Evolutionary conservation across 2,888 invertebrate species (phyloP).

Genomic region (Tetragonisca angustula): DNA sequence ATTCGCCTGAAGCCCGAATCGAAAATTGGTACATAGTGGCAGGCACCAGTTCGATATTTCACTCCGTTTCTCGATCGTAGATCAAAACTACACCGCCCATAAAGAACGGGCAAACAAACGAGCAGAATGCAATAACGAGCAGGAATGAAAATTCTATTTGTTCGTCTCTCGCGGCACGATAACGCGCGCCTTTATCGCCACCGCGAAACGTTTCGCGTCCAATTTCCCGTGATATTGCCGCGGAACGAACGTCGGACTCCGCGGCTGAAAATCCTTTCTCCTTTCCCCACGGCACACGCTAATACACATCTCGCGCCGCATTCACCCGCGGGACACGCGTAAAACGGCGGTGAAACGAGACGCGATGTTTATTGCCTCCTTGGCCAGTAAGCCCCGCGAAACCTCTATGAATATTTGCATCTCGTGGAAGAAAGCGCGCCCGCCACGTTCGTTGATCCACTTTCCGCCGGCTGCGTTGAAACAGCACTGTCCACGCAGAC

Average conservation of each 20-base stretch:
- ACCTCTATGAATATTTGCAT: slow-evolving; percentile 41
- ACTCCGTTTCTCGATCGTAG: not conserved
- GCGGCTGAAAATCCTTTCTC: slow-evolving; percentile 17
- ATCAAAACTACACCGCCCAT: not conserved
- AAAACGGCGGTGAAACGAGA: slow-evolving; percentile 6
- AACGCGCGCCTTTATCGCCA: slow-evolving; percentile 39
- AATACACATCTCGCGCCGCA: slow-evolving; percentile 33
- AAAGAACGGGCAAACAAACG: not conserved
- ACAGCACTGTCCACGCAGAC: too few species aligned
- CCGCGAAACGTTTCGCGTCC: slow-evolving; percentile 22
- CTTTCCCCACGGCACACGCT: slow-evolving; percentile 33
- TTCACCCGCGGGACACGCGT: not conserved
- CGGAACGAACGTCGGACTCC: slow-evolving; percentile 7
- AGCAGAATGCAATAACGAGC: not conserved
- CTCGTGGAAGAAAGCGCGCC: slow-evolving; percentile 3
- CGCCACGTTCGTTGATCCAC: slow-evolving; percentile 29
- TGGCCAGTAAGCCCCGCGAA: slow-evolving; percentile 1
- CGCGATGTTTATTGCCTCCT: slow-evolving; percentile 53
- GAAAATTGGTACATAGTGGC: too few species aligned
- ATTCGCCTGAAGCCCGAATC: too few species aligned
- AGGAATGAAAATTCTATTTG: slow-evolving; percentile 24
- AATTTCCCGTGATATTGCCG: slow-evolving; percentile 41
- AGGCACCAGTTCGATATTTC: not conserved
- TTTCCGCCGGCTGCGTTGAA: slow-evolving; percentile 10
- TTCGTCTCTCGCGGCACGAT: not conserved